Percentiles rank a stretch among this genome's conserved stretches.
Conservation (phyloP, 2,888 invertebrate species). For the Platycheirus rosarum region DNA sequence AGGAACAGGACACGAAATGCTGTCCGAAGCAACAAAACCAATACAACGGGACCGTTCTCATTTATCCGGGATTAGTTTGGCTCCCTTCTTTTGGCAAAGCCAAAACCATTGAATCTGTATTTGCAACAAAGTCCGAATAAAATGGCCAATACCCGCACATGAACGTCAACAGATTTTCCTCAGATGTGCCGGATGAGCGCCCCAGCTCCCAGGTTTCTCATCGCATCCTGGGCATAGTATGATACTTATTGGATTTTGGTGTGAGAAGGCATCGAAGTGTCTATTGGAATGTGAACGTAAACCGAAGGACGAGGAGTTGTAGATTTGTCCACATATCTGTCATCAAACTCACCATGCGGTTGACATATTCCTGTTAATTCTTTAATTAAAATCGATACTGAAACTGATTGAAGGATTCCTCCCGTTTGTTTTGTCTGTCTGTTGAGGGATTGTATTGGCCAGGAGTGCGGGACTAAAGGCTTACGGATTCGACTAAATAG, state of each 20-base stretch:
- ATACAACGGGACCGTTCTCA: constrained; percentile 75
- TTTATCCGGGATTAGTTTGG: constrained; percentile 76
- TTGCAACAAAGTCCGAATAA: constrained; percentile 51
- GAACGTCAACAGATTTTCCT: constrained; percentile 59
- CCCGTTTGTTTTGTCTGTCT: constrained; percentile 29
- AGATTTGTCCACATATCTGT: constrained; percentile 66
- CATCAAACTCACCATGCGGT: constrained; percentile 73
- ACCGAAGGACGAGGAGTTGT: constrained; percentile 12
- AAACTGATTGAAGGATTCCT: constrained; percentile 75
- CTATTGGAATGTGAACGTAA: constrained; percentile 58
- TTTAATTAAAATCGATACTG: constrained; percentile 76
- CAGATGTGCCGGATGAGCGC: constrained; percentile 15
- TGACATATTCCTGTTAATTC: constrained; percentile 75
- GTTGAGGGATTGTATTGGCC: not conserved
- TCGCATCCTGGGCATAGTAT: constrained; percentile 26
- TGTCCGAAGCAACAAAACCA: constrained; percentile 35
- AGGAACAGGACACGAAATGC: constrained; percentile 69
- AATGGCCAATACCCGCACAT: constrained; percentile 65
- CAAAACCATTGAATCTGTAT: constrained; percentile 8
- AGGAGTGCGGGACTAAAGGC: constrained; percentile 24
- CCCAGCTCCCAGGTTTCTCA: not conserved
- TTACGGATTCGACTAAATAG: constrained; percentile 68
- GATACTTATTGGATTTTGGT: not conserved
- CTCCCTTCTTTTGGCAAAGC: constrained; percentile 27
- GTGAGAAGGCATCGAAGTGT: constrained; percentile 26